Evolutionary conservation across 2,113 vertebrate genomes (phyloP).

Genomic region (Ctenomys sociabilis): DNA sequence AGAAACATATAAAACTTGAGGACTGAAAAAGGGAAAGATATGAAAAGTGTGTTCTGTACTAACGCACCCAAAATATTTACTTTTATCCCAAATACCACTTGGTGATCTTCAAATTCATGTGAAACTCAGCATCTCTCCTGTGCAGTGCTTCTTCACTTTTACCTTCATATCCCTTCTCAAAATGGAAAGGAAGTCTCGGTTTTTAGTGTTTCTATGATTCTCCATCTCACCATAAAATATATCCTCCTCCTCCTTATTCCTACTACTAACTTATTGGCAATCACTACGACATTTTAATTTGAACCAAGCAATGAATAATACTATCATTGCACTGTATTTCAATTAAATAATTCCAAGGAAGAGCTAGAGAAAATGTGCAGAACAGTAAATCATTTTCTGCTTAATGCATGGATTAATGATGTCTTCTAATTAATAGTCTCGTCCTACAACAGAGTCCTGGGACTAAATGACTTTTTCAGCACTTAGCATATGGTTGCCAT

Average conservation of each 20-base stretch:
- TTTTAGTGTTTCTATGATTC: not conserved
- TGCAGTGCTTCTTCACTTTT: not conserved
- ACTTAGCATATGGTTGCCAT: not conserved
- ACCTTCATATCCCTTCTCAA: not conserved
- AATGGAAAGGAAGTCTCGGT: not conserved
- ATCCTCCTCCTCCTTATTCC: not conserved
- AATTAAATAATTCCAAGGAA: not conserved
- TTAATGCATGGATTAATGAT: not conserved
- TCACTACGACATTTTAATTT: not conserved
- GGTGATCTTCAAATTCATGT: not conserved
- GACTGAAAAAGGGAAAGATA: not conserved
- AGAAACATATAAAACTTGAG: not conserved
- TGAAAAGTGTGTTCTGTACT: rapidly evolving
- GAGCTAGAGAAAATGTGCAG: not conserved
- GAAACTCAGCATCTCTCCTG: not conserved
- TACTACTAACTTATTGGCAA: not conserved
- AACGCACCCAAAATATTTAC: not conserved
- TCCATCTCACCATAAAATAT: not conserved
- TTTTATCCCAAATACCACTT: not conserved
- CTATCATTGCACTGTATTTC: not conserved
- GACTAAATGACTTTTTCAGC: not conserved
- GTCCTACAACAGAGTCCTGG: not conserved
- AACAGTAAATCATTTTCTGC: not conserved
- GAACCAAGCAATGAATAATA: not conserved
- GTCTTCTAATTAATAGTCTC: not conserved